A percentile compares a stretch with the other conserved stretches of the same genome.
Conservation (phyloP, 2,797 vertebrate species). For the Eurystomus glaucurus region DNA sequence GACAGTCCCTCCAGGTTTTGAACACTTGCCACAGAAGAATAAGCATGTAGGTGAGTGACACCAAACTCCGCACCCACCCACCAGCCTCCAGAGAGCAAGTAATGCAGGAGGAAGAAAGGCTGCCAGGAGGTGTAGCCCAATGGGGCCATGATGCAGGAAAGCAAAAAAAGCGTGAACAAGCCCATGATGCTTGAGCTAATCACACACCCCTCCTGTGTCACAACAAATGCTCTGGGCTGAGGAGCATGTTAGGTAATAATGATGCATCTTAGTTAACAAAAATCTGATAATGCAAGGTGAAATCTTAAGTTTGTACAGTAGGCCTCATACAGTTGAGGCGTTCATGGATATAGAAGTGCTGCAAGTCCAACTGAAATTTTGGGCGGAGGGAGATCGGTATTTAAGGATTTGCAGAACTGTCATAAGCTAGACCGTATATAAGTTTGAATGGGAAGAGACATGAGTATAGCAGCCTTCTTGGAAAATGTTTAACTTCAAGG, state of each 20-base stretch:
- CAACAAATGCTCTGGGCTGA: neutral
- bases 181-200: fast-evolving
- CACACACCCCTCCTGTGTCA: too few relatives aligned
- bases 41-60: fast-evolving
- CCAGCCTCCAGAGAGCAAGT: fast-evolving
- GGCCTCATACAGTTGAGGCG: neutral
- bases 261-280: neutral
- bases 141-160: neutral
- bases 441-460: neutral
- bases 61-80: fast-evolving
- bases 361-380: neutral
- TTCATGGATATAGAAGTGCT: neutral
- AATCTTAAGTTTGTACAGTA: neutral
- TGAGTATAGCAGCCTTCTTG: neutral
- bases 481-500: fast-evolving
- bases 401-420: neutral
- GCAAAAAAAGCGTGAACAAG: neutral
- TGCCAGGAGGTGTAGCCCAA: neutral
- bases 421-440: fast-evolving
- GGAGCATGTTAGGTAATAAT: neutral
- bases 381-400: neutral
- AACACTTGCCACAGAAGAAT: neutral
- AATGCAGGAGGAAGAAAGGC: neutral
- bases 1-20: neutral
- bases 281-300: neutral